phyloP scores from a whole-genome alignment of 1,140 invertebrate genomes.

The Leptinotarsa undecemlineata region DNA sequence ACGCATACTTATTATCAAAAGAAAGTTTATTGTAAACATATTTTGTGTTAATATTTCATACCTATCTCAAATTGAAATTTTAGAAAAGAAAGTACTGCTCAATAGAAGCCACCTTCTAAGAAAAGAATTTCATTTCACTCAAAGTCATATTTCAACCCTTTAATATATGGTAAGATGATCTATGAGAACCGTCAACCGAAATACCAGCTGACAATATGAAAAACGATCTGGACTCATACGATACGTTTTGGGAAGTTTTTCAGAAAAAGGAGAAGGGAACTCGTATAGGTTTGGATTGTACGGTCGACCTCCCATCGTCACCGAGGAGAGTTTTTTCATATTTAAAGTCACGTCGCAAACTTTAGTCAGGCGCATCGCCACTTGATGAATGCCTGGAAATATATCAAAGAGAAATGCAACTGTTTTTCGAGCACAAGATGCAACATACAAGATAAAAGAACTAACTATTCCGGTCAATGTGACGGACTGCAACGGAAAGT shows the following conservation, averaged over 20 bases:
- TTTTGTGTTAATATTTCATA: too few species aligned
- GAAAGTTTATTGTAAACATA: too few species aligned
- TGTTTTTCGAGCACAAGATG: neutral
- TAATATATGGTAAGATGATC: neutral
- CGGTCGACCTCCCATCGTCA: conserved; percentile 1
- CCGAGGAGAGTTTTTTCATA: neutral
- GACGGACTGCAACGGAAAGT: too few species aligned
- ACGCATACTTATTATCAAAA: too few species aligned
- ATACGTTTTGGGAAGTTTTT: neutral
- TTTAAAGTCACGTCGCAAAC: conserved; percentile 5
- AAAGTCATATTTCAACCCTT: too few species aligned
- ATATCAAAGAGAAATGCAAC: neutral
- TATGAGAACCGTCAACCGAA: neutral
- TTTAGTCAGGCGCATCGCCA: conserved; percentile 4
- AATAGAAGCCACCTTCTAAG: too few species aligned
- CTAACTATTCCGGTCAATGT: too few species aligned
- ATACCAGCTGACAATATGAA: conserved; percentile 1
- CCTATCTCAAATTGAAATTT: too few species aligned
- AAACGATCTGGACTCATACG: neutral
- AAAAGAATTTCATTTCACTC: too few species aligned
- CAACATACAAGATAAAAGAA: too few species aligned
- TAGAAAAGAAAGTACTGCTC: too few species aligned
- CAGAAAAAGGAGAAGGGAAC: neutral
- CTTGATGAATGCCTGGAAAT: neutral
- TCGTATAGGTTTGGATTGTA: neutral